These are phyloP conservation scores for Stictonetta naevosa DNA, from an alignment of 2,113 vertebrate species.

Conservation along the genomic window DNA sequence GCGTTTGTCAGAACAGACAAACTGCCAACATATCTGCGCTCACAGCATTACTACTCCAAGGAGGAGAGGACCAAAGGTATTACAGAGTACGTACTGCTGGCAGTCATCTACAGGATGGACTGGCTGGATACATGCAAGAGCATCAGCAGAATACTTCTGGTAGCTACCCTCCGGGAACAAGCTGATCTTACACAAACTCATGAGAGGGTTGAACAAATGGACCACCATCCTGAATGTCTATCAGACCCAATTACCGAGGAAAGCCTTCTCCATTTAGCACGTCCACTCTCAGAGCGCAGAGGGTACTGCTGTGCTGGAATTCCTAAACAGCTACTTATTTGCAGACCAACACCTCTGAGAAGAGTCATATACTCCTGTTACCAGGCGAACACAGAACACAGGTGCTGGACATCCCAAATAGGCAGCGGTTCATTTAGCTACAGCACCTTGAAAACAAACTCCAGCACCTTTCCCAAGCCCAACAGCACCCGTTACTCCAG, in stretches of 20 bases:
- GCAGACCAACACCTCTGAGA: background rate
- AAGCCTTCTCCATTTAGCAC: background rate
- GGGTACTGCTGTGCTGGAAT: background rate
- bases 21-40: constrained; percentile 18
- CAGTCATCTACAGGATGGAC: background rate
- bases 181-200: background rate
- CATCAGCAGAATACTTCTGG: background rate
- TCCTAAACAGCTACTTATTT: background rate
- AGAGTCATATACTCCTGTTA: background rate
- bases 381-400: background rate
- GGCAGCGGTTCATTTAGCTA: background rate
- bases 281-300: background rate
- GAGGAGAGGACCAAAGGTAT: background rate
- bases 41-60: background rate
- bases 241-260: background rate
- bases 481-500: background rate
- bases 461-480: background rate
- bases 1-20: background rate
- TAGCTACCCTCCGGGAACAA: background rate
- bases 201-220: background rate
- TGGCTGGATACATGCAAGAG: background rate
- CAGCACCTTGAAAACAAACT: background rate
- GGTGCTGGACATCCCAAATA: background rate
- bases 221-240: background rate
- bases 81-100: accelerated